Evolutionary conservation across 2,888 invertebrate species (phyloP).

Genomic region (Orchesella flavescens): DNA sequence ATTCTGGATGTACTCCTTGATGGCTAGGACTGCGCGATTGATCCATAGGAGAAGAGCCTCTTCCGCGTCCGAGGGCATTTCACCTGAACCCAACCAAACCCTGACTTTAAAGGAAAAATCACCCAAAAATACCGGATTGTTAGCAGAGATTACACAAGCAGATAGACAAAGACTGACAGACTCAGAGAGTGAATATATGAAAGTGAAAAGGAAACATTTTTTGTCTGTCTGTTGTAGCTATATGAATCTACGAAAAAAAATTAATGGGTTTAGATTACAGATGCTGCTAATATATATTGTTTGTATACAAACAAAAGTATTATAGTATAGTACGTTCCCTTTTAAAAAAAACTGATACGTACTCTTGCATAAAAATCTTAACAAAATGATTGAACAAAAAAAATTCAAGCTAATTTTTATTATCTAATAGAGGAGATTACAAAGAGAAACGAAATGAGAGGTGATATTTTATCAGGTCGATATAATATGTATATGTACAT

Average conservation of each 20-base stretch:
- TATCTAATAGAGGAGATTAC: too few species aligned
- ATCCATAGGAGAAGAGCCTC: conserved; percentile 91
- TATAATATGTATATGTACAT: too few species aligned
- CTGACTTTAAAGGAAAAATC: conserved; percentile 68
- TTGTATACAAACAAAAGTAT: too few species aligned
- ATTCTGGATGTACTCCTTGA: conserved; percentile 77
- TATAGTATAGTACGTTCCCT: too few species aligned
- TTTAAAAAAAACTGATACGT: conserved; percentile 11
- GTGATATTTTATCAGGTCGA: too few species aligned
- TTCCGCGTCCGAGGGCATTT: conserved; percentile 81
- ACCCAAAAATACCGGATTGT: conserved; percentile 63
- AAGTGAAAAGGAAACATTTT: too few species aligned
- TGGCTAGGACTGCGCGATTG: conserved; percentile 87
- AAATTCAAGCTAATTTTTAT: too few species aligned
- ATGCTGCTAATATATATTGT: too few species aligned
- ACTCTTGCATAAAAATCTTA: conserved; percentile 25
- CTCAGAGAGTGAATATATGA: not conserved
- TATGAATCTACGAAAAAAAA: too few species aligned
- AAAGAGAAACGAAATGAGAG: conserved; percentile 31
- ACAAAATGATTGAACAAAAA: not conserved
- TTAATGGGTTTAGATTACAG: too few species aligned
- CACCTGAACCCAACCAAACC: conserved; percentile 74
- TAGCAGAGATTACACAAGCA: conserved; percentile 62
- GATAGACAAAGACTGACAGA: conserved; percentile 26
- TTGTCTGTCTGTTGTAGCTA: too few species aligned